Evolutionary conservation across 2,797 vertebrate species (phyloP).

Genomic region (Myotis pilosus): DNA sequence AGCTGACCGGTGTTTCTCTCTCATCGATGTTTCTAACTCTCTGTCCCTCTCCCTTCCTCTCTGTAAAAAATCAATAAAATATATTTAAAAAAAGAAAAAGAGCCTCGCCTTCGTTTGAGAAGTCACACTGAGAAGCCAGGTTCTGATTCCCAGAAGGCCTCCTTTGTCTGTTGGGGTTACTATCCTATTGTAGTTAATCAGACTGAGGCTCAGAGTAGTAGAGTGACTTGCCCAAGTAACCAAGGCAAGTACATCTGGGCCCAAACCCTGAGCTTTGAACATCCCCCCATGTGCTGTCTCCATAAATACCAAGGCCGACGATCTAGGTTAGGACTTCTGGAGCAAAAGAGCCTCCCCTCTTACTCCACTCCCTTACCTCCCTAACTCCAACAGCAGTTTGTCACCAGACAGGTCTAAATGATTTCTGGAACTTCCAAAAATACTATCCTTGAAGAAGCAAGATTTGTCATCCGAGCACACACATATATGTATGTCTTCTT

Average conservation of each 20-base stretch:
- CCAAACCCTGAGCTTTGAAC: neutral
- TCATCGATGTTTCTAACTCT: too few species aligned
- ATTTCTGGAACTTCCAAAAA: neutral
- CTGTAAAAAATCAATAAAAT: too few species aligned
- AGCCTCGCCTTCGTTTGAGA: neutral
- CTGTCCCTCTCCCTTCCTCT: too few species aligned
- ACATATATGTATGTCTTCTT: neutral
- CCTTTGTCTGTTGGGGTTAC: neutral
- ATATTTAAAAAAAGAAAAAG: too few species aligned
- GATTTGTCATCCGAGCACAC: slow-evolving; percentile 16
- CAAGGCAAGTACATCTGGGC: neutral
- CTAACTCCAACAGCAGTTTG: neutral
- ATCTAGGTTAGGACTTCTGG: neutral
- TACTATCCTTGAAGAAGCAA: neutral
- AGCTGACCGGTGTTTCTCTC: too few species aligned
- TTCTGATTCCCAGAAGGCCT: neutral
- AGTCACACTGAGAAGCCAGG: neutral
- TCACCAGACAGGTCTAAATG: neutral
- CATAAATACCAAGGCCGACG: neutral
- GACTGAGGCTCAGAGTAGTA: neutral
- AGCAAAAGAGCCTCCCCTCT: neutral
- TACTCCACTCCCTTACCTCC: neutral
- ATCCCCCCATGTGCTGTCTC: neutral
- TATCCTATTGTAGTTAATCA: neutral
- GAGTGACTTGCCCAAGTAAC: neutral